Percentiles rank a stretch among this genome's conserved stretches.
phyloP scores from a whole-genome alignment of 2,888 invertebrate species.

The Agriopis marginaria region DNA sequence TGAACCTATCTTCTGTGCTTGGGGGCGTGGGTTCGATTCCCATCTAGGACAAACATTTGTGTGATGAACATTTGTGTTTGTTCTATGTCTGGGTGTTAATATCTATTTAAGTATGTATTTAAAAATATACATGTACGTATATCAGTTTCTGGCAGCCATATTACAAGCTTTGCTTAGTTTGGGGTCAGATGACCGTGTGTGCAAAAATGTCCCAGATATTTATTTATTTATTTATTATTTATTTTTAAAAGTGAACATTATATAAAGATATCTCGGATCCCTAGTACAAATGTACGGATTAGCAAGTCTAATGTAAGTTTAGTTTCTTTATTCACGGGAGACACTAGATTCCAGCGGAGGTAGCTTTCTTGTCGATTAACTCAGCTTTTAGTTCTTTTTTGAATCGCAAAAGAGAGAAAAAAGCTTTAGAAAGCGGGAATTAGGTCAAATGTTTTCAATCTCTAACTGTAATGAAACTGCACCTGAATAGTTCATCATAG shows the following conservation, averaged over 20 bases:
- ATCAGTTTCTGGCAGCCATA: no score
- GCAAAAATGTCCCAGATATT: no score
- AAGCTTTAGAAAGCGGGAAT: conserved; percentile 13
- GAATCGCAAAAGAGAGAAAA: conserved; percentile 13
- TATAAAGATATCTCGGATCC: conserved; percentile 9
- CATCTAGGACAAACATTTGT: no score
- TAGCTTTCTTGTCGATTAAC: conserved; percentile 26
- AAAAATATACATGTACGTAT: no score
- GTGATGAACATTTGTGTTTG: no score
- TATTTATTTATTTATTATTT: no score
- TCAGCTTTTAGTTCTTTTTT: conserved; percentile 6
- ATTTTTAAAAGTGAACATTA: not conserved
- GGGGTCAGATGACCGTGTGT: no score
- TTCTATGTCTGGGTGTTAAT: no score
- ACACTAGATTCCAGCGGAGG: conserved; percentile 17
- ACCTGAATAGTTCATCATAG: not conserved
- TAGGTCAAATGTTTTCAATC: conserved; percentile 7
- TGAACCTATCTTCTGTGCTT: no score
- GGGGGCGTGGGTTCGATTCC: no score
- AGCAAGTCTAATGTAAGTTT: conserved; percentile 41
- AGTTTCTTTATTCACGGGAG: conserved; percentile 39
- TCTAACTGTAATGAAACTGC: conserved; percentile 1
- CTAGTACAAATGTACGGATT: conserved; percentile 36
- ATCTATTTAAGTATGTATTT: no score
- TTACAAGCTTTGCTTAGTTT: no score